Percentiles rank a stretch among this genome's conserved stretches.
phyloP scores from a whole-genome alignment of 2,113 vertebrate genomes.

The Menidia beryllina region DNA sequence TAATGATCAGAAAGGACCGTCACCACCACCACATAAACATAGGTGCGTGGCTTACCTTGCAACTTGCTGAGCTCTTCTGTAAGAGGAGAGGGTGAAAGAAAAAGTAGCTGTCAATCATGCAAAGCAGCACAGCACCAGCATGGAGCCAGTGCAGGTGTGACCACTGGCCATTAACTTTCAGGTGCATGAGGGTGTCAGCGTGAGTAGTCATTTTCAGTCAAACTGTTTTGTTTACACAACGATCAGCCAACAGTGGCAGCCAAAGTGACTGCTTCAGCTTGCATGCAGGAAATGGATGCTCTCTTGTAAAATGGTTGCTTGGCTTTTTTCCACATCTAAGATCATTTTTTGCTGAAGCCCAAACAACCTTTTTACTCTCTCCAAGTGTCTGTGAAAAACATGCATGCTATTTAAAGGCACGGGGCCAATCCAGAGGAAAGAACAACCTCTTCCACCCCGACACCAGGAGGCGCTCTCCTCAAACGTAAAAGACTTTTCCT shows the following conservation, averaged over 20 bases:
- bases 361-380: slow-evolving; percentile 16
- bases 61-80: slow-evolving; percentile 82
- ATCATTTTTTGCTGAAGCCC: slow-evolving; percentile 1
- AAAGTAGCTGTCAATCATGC: slow-evolving; percentile 84
- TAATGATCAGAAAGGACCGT: slow-evolving; percentile 40
- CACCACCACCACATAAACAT: slow-evolving; percentile 69
- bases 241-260: background rate
- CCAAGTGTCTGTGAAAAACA: slow-evolving; percentile 12
- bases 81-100: slow-evolving; percentile 73
- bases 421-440: slow-evolving; percentile 3
- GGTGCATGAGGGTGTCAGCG: background rate
- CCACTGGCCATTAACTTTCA: slow-evolving; percentile 38
- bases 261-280: slow-evolving; percentile 23
- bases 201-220: background rate
- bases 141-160: slow-evolving; percentile 44
- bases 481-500: background rate
- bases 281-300: slow-evolving; percentile 22
- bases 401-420: slow-evolving; percentile 32
- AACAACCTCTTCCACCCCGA: slow-evolving; percentile 31
- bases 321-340: slow-evolving; percentile 5
- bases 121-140: slow-evolving; percentile 73
- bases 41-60: slow-evolving; percentile 82
- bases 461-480: slow-evolving; percentile 73
- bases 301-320: slow-evolving; percentile 23
- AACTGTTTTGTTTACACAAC: too few species aligned